phyloP scores from a whole-genome alignment of 2,797 vertebrate genomes.

The Diglossa cyanea region DNA sequence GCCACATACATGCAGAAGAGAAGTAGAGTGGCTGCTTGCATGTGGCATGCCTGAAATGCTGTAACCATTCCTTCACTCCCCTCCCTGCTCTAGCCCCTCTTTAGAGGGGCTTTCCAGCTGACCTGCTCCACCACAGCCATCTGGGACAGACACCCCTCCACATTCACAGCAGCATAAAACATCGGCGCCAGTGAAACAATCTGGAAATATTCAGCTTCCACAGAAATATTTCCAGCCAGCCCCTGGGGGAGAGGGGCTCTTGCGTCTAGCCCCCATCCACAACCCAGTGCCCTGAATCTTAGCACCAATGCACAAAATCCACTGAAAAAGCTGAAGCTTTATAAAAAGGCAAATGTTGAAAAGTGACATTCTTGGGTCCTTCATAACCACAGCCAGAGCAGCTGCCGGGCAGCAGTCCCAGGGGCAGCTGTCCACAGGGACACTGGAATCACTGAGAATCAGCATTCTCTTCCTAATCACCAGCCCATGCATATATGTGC shows the following conservation, averaged over 20 bases:
- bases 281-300: background rate
- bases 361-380: background rate
- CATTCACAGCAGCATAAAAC: constrained; percentile 7
- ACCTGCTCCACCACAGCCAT: constrained; percentile 48
- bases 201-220: background rate
- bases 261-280: background rate
- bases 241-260: background rate
- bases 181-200: background rate
- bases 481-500: background rate
- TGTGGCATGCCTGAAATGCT: background rate
- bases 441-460: background rate
- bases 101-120: constrained; percentile 64
- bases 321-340: background rate
- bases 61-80: background rate
- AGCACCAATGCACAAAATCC: background rate
- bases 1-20: background rate
- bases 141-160: constrained; percentile 32
- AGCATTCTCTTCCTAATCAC: background rate
- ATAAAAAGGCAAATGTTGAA: background rate
- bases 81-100: background rate
- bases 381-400: background rate
- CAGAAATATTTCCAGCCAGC: background rate
- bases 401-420: background rate
- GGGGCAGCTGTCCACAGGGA: background rate
- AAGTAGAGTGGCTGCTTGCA: background rate